A percentile compares a stretch with the other conserved stretches of the same genome.
Evolutionary conservation across 2,888 invertebrate genomes (phyloP).

Genomic region (Plebejus melissa): DNA sequence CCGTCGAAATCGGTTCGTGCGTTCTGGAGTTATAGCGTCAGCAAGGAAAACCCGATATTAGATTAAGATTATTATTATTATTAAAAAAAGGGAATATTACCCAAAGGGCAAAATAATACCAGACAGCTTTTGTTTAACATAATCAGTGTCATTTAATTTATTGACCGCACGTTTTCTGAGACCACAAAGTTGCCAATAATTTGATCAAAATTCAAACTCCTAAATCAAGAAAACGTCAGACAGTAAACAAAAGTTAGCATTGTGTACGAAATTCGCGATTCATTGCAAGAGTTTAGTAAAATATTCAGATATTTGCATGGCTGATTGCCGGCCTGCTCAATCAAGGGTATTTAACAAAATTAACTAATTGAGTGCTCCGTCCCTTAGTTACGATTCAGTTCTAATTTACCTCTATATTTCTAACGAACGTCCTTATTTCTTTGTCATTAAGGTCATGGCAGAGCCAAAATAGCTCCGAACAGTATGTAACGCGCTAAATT

Average conservation of each 20-base stretch:
- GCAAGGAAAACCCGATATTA: no score
- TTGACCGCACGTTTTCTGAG: background rate
- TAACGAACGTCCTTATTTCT: background rate
- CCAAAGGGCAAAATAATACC: no score
- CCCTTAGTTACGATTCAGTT: conserved; percentile 34
- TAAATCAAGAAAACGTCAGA: background rate
- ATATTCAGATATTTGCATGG: conserved; percentile 68
- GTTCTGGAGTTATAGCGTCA: no score
- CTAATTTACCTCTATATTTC: background rate
- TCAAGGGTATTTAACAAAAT: conserved; percentile 78
- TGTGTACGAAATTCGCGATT: conserved; percentile 5
- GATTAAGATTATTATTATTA: no score
- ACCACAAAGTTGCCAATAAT: background rate
- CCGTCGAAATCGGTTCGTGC: no score
- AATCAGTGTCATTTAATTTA: no score
- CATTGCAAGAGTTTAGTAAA: conserved; percentile 34
- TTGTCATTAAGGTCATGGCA: background rate
- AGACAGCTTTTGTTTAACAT: no score
- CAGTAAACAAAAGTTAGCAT: conserved; percentile 2
- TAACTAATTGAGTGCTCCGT: conserved; percentile 73
- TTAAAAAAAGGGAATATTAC: no score
- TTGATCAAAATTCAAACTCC: background rate
- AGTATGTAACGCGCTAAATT: conserved; percentile 50
- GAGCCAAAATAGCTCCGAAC: background rate
- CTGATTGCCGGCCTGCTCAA: conserved; percentile 78